Conservation (phyloP, 1,140 invertebrate genomes). For the Calliopsis andreniformis region DNA sequence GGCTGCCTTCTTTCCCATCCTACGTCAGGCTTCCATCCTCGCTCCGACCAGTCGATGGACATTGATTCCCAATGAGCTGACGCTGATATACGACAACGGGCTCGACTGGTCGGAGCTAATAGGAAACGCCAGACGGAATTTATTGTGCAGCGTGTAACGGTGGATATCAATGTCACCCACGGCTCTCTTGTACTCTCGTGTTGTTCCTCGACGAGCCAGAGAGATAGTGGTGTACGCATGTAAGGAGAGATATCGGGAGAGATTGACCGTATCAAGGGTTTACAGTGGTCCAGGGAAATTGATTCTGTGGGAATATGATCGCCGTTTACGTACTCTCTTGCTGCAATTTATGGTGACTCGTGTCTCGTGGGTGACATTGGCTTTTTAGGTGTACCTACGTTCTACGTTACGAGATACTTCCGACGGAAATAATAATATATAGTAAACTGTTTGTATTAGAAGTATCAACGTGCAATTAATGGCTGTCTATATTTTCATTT, state of each 20-base stretch:
- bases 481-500: no score
- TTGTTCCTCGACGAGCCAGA: not conserved
- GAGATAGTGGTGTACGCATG: not conserved
- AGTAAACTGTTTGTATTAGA: no score
- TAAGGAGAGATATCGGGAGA: constrained; percentile 22
- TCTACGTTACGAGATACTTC: no score
- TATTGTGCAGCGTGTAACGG: constrained; percentile 35
- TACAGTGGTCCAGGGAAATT: constrained; percentile 8
- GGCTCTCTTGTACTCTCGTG: not conserved
- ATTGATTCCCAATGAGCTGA: constrained; percentile 61
- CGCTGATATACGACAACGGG: constrained; percentile 53
- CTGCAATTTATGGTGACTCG: no score
- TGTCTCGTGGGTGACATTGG: no score
- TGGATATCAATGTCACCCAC: constrained; percentile 41
- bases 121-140: constrained; percentile 54
- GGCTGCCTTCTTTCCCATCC: not conserved
- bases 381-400: no score
- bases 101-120: constrained; percentile 47
- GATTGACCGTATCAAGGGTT: constrained; percentile 4
- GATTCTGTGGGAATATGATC: constrained; percentile 11
- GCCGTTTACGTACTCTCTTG: not conserved
- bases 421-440: no score
- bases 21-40: not conserved
- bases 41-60: constrained; percentile 34
- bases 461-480: no score